A percentile compares a stretch with the other conserved stretches of the same genome.
Evolutionary conservation across 1,140 invertebrate species (phyloP).

Genomic region (Archegozetes longisetosus): DNA sequence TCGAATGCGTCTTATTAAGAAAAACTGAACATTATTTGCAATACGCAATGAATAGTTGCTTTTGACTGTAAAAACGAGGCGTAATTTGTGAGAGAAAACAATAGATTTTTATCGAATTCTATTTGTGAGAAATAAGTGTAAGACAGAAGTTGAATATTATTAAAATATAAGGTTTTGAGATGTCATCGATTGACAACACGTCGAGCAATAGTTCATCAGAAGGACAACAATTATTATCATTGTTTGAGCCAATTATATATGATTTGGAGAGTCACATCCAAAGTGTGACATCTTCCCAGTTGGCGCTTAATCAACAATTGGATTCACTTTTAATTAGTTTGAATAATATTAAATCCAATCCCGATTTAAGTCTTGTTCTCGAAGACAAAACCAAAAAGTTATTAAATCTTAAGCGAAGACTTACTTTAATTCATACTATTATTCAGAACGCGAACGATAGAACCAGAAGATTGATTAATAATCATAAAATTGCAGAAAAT

Average conservation of each 20-base stretch:
- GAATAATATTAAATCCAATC: conserved; percentile 2
- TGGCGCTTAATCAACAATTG: conserved; percentile 4
- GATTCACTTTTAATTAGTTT: neutral
- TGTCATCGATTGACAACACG: too few relatives aligned
- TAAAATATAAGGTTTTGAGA: too few relatives aligned
- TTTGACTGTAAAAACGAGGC: too few relatives aligned
- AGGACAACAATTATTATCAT: neutral
- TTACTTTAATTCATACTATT: conserved; percentile 17
- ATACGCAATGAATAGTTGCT: too few relatives aligned
- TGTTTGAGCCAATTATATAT: conserved; percentile 11
- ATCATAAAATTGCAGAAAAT: too few relatives aligned
- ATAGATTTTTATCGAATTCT: too few relatives aligned
- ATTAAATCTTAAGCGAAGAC: conserved; percentile 10
- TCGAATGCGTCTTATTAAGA: too few relatives aligned
- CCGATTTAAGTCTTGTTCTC: conserved; percentile 1
- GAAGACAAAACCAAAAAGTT: conserved; percentile 15
- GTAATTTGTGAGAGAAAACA: too few relatives aligned
- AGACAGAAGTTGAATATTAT: too few relatives aligned
- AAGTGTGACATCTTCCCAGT: conserved; percentile 1
- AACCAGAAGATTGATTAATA: conserved; percentile 10
- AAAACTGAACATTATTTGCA: too few relatives aligned
- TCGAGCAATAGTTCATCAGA: too few relatives aligned
- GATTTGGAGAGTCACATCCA: conserved; percentile 9
- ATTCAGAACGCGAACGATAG: conserved; percentile 14
- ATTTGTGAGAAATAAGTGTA: too few relatives aligned